Percentiles rank a stretch among this genome's conserved stretches.
phyloP scores from a whole-genome alignment of 2,888 invertebrate genomes.

The Ypsolopha sequella region DNA sequence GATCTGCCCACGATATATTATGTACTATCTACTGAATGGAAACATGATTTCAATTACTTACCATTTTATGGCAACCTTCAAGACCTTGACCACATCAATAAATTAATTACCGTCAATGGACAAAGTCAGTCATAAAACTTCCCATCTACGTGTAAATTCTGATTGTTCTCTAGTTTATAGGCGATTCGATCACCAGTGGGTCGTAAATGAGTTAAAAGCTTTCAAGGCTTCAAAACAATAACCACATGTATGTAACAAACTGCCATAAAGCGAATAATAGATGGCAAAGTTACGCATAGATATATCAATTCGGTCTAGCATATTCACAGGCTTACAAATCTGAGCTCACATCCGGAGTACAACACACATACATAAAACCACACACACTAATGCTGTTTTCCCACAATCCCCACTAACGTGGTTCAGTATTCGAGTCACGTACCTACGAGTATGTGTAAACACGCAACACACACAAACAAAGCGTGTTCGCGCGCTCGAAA shows the following conservation, averaged over 20 bases:
- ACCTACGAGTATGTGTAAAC: constrained; percentile 15
- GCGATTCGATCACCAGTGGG: constrained; percentile 44
- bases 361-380: constrained; percentile 6
- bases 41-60: background rate
- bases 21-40: too few species aligned
- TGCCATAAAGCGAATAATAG: constrained; percentile 14
- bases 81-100: constrained; percentile 45
- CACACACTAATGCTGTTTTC: constrained; percentile 35
- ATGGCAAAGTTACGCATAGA: constrained; percentile 34
- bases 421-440: constrained; percentile 19
- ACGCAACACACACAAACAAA: constrained; percentile 12
- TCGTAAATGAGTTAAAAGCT: constrained; percentile 54
- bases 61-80: constrained; percentile 17
- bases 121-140: constrained; percentile 34
- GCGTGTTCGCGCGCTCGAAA: background rate
- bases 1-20: too few species aligned
- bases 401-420: constrained; percentile 29
- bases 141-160: constrained; percentile 42
- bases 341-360: constrained; percentile 63
- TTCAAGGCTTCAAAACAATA: constrained; percentile 33
- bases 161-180: constrained; percentile 56
- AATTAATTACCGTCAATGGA: constrained; percentile 44
- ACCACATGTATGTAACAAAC: constrained; percentile 14
- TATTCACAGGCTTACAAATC: constrained; percentile 57
- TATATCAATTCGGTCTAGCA: constrained; percentile 52